Evolutionary conservation across 2,113 vertebrate genomes (phyloP).

Genomic region (Choloepus hoffmanni): DNA sequence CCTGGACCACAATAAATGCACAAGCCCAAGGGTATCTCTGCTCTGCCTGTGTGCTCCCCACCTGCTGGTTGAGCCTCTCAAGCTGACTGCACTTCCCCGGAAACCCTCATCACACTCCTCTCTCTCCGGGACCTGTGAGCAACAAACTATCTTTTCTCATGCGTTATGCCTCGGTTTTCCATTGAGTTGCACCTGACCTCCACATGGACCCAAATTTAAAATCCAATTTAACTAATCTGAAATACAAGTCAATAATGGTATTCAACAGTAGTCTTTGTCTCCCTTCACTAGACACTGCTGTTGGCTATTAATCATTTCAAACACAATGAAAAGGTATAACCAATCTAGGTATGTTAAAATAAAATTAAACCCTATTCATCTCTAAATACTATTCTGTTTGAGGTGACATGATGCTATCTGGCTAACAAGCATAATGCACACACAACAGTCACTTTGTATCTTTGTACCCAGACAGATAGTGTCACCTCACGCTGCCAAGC

Average conservation of each 20-base stretch:
- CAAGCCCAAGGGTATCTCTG: no score
- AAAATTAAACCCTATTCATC: slow-evolving; percentile 60
- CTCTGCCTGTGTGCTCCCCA: no score
- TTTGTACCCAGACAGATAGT: slow-evolving; percentile 48
- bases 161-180: no score
- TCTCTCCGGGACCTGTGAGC: no score
- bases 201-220: no score
- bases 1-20: no score
- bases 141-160: no score
- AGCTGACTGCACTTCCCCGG: no score
- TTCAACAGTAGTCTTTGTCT: slow-evolving; percentile 12
- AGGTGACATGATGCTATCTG: slow-evolving; percentile 45
- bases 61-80: no score
- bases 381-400: slow-evolving; percentile 47
- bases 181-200: no score
- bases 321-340: slow-evolving; percentile 55
- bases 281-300: slow-evolving; percentile 36
- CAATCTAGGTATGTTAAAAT: slow-evolving; percentile 54
- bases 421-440: slow-evolving; percentile 33
- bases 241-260: slow-evolving; percentile 54
- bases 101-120: no score
- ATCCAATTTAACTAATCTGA: no score
- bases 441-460: slow-evolving; percentile 27
- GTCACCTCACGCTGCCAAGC: slow-evolving; percentile 32
- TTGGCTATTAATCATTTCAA: slow-evolving; percentile 70